These are phyloP conservation scores for Odocoileus hemionus DNA, from an alignment of 2,113 vertebrate species.

Conservation along the genomic window DNA sequence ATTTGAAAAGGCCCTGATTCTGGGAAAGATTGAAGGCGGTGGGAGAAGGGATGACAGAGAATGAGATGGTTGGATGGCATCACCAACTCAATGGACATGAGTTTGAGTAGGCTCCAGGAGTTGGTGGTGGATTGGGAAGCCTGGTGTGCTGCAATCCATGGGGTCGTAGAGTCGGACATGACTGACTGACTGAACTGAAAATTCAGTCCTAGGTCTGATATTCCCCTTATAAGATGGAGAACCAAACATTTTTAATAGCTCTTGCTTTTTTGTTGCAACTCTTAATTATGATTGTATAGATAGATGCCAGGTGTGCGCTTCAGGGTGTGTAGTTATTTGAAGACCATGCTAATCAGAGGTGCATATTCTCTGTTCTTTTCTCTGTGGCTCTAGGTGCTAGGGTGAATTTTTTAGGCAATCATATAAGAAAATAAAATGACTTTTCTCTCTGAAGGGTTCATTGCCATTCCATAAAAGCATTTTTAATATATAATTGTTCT, in stretches of 20 bases:
- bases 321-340: not conserved
- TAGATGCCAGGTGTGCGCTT: not conserved
- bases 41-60: not conserved
- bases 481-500: not conserved
- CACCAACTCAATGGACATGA: not conserved
- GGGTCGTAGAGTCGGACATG: accelerated
- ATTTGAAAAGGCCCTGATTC: not conserved
- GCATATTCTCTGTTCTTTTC: not conserved
- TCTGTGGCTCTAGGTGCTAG: not conserved
- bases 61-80: not conserved
- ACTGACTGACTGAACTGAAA: not conserved
- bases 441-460: not conserved
- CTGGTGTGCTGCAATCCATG: not conserved
- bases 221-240: not conserved
- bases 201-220: not conserved
- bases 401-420: not conserved
- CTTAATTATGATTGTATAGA: not conserved
- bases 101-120: not conserved
- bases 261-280: not conserved
- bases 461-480: not conserved
- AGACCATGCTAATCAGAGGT: not conserved
- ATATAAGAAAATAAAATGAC: not conserved
- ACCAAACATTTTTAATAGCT: not conserved
- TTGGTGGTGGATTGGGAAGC: not conserved
- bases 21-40: not conserved